A percentile compares a stretch with the other conserved stretches of the same genome.
phyloP scores from a whole-genome alignment of 1,140 invertebrate genomes.

The Macrobrachium rosenbergii region DNA sequence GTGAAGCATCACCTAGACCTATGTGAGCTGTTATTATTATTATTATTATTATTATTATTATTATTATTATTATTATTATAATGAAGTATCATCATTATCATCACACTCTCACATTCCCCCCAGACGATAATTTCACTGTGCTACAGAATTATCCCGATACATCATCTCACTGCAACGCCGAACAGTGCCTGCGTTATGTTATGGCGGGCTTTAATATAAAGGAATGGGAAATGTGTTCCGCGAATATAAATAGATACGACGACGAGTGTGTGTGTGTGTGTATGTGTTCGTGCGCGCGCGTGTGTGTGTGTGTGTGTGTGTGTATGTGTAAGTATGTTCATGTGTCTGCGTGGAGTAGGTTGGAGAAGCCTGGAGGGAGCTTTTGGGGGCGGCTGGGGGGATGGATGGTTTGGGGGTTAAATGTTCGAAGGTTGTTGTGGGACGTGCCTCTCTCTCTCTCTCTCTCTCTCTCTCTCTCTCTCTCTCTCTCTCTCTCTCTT shows the following conservation, averaged over 20 bases:
- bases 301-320: constrained; percentile 28
- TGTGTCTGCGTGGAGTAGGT: neutral
- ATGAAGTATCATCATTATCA: too few species aligned
- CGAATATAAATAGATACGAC: neutral
- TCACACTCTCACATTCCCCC: too few species aligned
- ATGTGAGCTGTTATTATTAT: too few species aligned
- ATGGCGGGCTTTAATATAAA: neutral
- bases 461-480: neutral
- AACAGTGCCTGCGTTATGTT: neutral
- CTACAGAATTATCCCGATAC: too few species aligned
- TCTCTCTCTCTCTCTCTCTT: neutral
- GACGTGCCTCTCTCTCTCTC: neutral
- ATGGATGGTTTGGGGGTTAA: neutral
- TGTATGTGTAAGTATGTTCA: constrained; percentile 10
- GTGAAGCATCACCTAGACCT: too few species aligned
- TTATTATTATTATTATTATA: too few species aligned
- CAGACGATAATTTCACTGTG: too few species aligned
- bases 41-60: too few species aligned
- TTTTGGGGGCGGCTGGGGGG: too few species aligned
- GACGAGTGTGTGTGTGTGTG: constrained; percentile 9
- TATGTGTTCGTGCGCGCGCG: neutral
- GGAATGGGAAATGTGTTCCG: too few species aligned
- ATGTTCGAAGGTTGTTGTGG: neutral
- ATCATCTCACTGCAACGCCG: too few species aligned
- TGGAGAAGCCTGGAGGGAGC: neutral